phyloP scores from a whole-genome alignment of 37 sponge, comb jelly and placozoan genomes.

The Eunapius fragilis region DNA sequence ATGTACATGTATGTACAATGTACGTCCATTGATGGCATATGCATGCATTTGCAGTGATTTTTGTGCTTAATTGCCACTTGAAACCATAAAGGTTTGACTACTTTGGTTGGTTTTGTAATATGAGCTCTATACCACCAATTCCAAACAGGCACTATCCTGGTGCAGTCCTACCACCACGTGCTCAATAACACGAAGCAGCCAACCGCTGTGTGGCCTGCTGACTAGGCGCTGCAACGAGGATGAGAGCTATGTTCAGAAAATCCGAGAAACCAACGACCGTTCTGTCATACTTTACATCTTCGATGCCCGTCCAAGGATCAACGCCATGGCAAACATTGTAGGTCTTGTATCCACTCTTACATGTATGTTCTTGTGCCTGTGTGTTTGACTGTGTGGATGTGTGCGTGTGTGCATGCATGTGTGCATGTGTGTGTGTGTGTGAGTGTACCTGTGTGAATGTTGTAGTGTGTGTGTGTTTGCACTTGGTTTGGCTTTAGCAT shows the following conservation, averaged over 20 bases:
- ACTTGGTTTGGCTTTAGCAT: too few relatives aligned
- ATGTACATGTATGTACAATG: too few relatives aligned
- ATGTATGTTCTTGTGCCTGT: not conserved
- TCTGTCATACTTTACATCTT: conserved; percentile 78
- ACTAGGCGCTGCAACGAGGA: conserved; percentile 77
- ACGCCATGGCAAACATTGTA: conserved; percentile 88
- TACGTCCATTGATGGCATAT: too few relatives aligned
- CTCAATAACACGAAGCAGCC: conserved; percentile 88
- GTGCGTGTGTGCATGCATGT: too few relatives aligned
- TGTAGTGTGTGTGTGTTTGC: too few relatives aligned
- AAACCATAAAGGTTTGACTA: too few relatives aligned
- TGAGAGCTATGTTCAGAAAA: conserved; percentile 71
- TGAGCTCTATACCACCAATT: not conserved
- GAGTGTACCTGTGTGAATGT: too few relatives aligned
- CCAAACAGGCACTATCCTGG: conserved; percentile 83
- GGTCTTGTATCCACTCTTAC: too few relatives aligned
- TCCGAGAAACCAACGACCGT: conserved; percentile 63
- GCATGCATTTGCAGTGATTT: too few relatives aligned
- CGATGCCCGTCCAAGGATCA: conserved; percentile 90
- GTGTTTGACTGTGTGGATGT: not conserved
- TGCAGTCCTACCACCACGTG: conserved; percentile 78
- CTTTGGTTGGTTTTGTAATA: too few relatives aligned
- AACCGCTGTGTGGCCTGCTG: conserved; percentile 76
- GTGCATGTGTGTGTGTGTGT: too few relatives aligned
- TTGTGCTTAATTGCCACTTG: too few relatives aligned